Base-by-base conservation (phyloP, 2,888 invertebrate species). In the Acanthacorydalis orientalis region DNA sequence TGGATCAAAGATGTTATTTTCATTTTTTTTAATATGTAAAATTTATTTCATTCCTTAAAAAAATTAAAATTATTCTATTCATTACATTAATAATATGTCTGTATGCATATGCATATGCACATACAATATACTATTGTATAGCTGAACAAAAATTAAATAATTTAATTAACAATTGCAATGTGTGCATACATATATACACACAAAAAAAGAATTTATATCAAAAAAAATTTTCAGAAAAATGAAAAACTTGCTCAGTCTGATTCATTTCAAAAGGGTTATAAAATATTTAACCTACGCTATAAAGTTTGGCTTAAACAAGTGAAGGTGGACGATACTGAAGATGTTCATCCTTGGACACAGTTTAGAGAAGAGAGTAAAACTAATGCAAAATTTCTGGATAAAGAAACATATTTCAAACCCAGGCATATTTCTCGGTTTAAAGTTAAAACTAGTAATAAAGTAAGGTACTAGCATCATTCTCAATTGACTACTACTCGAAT, bases 331-430 rank as follows among this genome's bases (percentile, higher is more conserved):
- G 64, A 73, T 49, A 56, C 66, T 44, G 67, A 70, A 52, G 64
- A 69, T 46, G 61, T 59, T 4, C 75, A 79, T 57, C 81, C 82
- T 4, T 83, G 82, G 76, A 64, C 73, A 42, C 80, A 81, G 52
- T 83, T 71, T 54, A 68, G 68, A 44, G 56, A 66, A 55, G 53
- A 51, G 8, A 55, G 60, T 12, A 56, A 60, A 2, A 57, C 61
- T 9, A 64, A 65, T 1, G 51, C 51, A 31, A 57, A 59, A 51
- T 60, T 54, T 49, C 58, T 58, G 50, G 56, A 58, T 45, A 63
- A 61, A 53, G 58, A 59, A 49, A 48, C 47, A 14, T 53, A 61
- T 38, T 67, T 67, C 54, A 64, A 65, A 55, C 54, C 64, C 1
- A 56, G 55, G 48, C 62, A 57, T 50, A 50, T 44, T 9, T 63